phyloP scores from a whole-genome alignment of 1,140 invertebrate genomes.

The Drosophila orosa region DNA sequence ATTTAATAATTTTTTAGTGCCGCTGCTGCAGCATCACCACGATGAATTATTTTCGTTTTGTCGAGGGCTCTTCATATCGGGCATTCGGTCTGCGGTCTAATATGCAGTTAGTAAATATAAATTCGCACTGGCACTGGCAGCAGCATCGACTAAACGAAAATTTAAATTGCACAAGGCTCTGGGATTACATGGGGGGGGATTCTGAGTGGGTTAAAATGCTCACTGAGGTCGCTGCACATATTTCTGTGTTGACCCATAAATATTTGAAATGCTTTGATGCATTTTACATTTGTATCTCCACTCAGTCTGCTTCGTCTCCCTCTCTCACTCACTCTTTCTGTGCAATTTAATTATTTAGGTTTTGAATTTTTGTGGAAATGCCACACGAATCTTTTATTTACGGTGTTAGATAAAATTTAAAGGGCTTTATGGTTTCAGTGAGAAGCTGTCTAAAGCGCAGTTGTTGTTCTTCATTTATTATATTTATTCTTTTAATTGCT shows the following conservation, averaged over 20 bases:
- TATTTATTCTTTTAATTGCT: constrained; percentile 14
- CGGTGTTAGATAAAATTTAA: constrained; percentile 10
- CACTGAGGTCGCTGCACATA: constrained; percentile 39
- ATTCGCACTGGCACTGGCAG: constrained; percentile 26
- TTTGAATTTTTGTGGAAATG: constrained; percentile 13
- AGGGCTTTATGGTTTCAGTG: not conserved
- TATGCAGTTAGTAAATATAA: constrained; percentile 57
- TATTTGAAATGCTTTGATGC: constrained; percentile 56
- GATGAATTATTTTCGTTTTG: constrained; percentile 42
- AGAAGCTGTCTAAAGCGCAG: not conserved
- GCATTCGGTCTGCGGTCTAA: constrained; percentile 53
- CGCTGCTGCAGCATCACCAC: constrained; percentile 21
- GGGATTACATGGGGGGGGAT: not conserved
- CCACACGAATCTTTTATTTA: constrained; percentile 14
- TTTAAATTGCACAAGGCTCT: constrained; percentile 37
- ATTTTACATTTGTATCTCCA: constrained; percentile 40
- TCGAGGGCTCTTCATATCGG: constrained; percentile 46
- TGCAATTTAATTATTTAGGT: constrained; percentile 35
- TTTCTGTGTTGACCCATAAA: constrained; percentile 57
- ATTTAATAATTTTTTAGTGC: constrained; percentile 56
- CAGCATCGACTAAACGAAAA: constrained; percentile 42
- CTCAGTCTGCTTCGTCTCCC: not conserved
- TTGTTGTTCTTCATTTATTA: constrained; percentile 1
- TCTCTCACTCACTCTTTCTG: not conserved
- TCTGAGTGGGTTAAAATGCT: constrained; percentile 18